Base-by-base conservation (phyloP, 2,797 vertebrate species). In the Nasua narica region DNA sequence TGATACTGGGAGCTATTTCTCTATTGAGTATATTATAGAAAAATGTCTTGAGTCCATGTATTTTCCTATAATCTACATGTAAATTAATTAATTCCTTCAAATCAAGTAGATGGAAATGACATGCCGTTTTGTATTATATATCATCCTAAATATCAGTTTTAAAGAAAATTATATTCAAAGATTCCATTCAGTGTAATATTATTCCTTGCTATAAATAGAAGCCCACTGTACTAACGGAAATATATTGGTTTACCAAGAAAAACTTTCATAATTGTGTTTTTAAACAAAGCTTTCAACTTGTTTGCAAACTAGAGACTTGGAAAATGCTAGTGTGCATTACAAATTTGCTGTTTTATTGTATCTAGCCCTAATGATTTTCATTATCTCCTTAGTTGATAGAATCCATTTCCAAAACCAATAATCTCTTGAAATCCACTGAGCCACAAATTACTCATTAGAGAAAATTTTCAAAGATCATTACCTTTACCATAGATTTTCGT, bases 381-480 rank as follows among this genome's bases (percentile, higher is more conserved):
- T 99, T 99, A 99, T 98, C 97, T 98, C 93, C 93, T 98, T 97
- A 98, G 98, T 87, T 99, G 99, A 99, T 98, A 98, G 98, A 99
- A 99, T 99, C 98, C 92, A 98, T 99, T 99, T 99, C 97, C 97
- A 98, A 99, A 99, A 95, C 98, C 98, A 99, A 99, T 99, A 99
- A 98, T 99, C 98, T 98, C 98, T 98, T 98, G 97, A 99, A 99
- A 99, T 99, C 97, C 98, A 98, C 97, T 98, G 98, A 99, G 98
- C 98, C 98, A 98, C 98, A 99, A 99, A 99, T 99, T 99, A 98
- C 98, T 98, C 98, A 98, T 99, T 99, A 99, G 98, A 98, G 97
- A 98, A 98, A 98, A 97, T 98, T 99, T 99, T 99, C 98, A 99
- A 98, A 98, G 98, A 98, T 98, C 98, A 99, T 99, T 99, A 99